Evolutionary conservation across 2,888 invertebrate genomes (phyloP), one percentile per base, ranked within the genome.

Genomic region (Lepidochrysops patricia): DNA sequence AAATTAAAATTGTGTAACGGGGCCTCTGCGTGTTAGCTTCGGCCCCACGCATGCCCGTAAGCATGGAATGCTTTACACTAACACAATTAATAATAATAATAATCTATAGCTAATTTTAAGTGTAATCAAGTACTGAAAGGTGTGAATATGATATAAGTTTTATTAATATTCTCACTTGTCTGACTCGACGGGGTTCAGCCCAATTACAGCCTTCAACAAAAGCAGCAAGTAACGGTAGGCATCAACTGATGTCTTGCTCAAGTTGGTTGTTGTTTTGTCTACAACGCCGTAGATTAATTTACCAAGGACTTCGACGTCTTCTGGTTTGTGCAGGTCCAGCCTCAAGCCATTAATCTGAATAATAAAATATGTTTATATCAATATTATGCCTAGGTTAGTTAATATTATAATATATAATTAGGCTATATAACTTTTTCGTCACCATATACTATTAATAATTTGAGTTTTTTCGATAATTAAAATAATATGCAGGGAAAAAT

Each of bases 181-280:
- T 27, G 74, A 72, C 2, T 63, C 35, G 49, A 80, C 63, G 4
- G 80, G 80, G 66, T 86, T 80, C 3, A 85, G 75, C 27, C 86
- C 87, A 64, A 87, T 69, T 25, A 79, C 76, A 50, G 91, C 83
- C 60, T 91, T 88, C 73, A 90, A 89, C 60, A 92, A 82, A 61
- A 87, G 80, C 50, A 92, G 89, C 66, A 91, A 80, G 68, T 91
- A 90, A 34, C 92, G 92, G 76, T 92, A 93, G 48, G 85, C 80
- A 56, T 80, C 79, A 48, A 78, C 71, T 6, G 63, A 73, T 64
- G 72, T 84, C 74, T 60, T 84, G 63, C 74, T 77, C 3, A 74
- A 43, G 43, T 15, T 43, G 3, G 43, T 1, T 72, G 77, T 74
- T 7, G 71, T 75, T 78, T 73, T 90, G 74, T 83, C 80, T 13